Evolutionary conservation across 2,888 invertebrate species (phyloP).

Genomic region (Ophion obscuratus): DNA sequence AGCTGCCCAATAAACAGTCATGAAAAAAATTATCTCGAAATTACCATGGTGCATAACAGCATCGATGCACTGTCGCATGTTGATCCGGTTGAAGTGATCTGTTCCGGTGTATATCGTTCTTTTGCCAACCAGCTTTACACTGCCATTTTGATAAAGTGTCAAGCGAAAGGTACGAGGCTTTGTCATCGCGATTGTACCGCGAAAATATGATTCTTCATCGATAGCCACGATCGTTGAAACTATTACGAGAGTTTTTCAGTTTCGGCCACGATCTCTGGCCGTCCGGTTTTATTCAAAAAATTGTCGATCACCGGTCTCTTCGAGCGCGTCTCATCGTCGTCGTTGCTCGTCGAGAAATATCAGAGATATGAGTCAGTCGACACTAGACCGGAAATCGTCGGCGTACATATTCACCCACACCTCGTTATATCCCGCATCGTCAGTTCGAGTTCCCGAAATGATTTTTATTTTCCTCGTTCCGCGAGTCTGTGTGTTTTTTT

Average conservation of each 20-base stretch:
- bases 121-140: neutral
- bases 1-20: neutral
- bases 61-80: slow-evolving; percentile 73
- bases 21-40: neutral
- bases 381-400: slow-evolving; percentile 61
- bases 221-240: neutral
- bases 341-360: slow-evolving; percentile 32
- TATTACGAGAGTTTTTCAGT: neutral
- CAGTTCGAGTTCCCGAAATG: slow-evolving; percentile 36
- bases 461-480: slow-evolving; percentile 30
- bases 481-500: neutral
- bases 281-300: neutral
- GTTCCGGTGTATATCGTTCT: neutral
- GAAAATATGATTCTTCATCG: neutral
- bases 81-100: slow-evolving; percentile 15
- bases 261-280: no score
- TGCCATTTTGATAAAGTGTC: slow-evolving; percentile 32
- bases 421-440: slow-evolving; percentile 35
- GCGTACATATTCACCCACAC: slow-evolving; percentile 32
- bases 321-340: slow-evolving; percentile 37
- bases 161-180: slow-evolving; percentile 2
- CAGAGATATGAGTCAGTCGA: slow-evolving; percentile 51
- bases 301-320: slow-evolving; percentile 1
- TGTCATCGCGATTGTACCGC: neutral
- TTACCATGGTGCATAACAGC: slow-evolving; percentile 74